Evolutionary conservation across 2,888 invertebrate species (phyloP).

Genomic region (Thelaira solivaga): DNA sequence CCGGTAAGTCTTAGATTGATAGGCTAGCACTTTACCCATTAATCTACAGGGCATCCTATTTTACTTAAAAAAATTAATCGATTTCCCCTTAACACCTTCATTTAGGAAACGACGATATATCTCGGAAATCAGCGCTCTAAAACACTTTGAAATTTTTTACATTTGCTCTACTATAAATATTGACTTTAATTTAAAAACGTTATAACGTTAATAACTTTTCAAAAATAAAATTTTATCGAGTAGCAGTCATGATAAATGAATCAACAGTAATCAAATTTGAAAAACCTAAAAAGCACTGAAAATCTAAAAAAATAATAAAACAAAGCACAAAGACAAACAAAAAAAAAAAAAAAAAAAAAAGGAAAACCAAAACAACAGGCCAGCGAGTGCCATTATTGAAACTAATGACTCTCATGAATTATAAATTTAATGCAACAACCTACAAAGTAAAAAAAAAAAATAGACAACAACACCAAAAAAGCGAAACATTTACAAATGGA

Average conservation of each 20-base stretch:
- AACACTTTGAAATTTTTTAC: too few relatives aligned
- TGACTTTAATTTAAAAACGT: too few relatives aligned
- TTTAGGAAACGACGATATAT: too few relatives aligned
- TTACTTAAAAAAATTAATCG: too few relatives aligned
- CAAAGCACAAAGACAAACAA: slow-evolving; percentile 2
- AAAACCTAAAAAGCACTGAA: background rate
- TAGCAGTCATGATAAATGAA: background rate
- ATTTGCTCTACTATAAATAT: too few relatives aligned
- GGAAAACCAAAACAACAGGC: slow-evolving; percentile 1
- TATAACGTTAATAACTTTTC: background rate
- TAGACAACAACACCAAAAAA: slow-evolving; percentile 8
- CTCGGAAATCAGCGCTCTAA: too few relatives aligned
- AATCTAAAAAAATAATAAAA: background rate
- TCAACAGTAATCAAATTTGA: background rate
- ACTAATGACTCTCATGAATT: slow-evolving; percentile 71
- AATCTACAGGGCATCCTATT: too few relatives aligned
- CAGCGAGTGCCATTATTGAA: slow-evolving; percentile 67
- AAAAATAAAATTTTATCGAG: background rate
- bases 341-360: background rate
- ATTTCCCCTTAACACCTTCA: too few relatives aligned
- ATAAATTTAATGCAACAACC: slow-evolving; percentile 66
- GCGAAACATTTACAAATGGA: slow-evolving; percentile 66
- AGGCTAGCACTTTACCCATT: too few relatives aligned
- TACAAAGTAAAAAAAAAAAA: slow-evolving; percentile 13
- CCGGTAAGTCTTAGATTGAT: too few relatives aligned